Percentiles rank a stretch among this genome's conserved stretches.
These are phyloP conservation scores for Callospermophilus lateralis DNA, from an alignment of 2,113 vertebrate genomes.

Conservation along the genomic window DNA sequence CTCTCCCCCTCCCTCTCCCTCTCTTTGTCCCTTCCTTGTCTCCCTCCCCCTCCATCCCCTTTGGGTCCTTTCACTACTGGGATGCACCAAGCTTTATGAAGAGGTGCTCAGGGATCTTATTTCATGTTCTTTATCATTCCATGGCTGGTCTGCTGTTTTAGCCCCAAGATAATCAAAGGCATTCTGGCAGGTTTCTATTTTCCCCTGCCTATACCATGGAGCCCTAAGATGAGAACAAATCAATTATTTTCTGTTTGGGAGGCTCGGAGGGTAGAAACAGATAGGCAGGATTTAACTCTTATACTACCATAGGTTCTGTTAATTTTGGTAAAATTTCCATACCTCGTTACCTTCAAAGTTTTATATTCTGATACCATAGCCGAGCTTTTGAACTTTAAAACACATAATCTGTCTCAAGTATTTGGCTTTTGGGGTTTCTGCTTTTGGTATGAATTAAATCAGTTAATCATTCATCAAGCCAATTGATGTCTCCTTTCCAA, in stretches of 20 bases:
- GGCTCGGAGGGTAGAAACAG: not conserved
- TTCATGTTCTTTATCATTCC: not conserved
- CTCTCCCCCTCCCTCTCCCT: not conserved
- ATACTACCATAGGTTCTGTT: not conserved
- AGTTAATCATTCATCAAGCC: not conserved
- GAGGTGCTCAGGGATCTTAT: not conserved
- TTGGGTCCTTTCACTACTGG: not conserved
- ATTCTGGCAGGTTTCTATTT: not conserved
- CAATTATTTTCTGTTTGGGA: not conserved
- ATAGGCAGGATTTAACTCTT: not conserved
- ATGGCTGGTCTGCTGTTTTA: not conserved
- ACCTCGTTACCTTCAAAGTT: not conserved
- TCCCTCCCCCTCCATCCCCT: not conserved
- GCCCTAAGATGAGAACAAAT: not conserved
- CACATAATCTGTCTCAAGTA: not conserved
- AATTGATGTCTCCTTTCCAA: not conserved
- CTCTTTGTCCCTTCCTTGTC: not conserved
- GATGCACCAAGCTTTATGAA: not conserved
- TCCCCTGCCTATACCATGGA: not conserved
- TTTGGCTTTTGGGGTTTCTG: slow-evolving; percentile 2
- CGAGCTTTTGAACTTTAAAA: slow-evolving; percentile 52
- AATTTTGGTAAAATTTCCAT: not conserved
- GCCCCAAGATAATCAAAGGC: not conserved
- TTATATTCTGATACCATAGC: slow-evolving; percentile 23
- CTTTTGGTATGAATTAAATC: not conserved